Conservation (phyloP, 2,113 vertebrate species). For the Grammomys dolichurus region DNA sequence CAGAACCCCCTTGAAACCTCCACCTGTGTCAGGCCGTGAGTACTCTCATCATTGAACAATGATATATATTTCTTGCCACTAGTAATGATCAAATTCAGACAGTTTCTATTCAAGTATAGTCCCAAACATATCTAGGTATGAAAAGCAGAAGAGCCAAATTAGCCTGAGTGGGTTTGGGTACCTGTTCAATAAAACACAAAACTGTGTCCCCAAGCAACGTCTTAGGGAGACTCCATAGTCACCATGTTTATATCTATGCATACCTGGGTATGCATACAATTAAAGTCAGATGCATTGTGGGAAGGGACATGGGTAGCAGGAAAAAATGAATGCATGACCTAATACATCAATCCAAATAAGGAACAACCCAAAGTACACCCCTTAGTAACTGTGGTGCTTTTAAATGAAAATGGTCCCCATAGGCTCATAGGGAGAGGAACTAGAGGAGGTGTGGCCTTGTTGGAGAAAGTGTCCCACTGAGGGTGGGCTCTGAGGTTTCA, state of each 20-base stretch:
- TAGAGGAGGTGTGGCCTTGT: neutral
- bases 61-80: neutral
- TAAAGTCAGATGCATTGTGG: neutral
- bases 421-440: neutral
- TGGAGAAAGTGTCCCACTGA: neutral
- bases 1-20: neutral
- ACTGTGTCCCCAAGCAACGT: neutral
- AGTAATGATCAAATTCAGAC: neutral
- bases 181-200: neutral
- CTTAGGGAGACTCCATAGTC: neutral
- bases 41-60: neutral
- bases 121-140: neutral
- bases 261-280: neutral
- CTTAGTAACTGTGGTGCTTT: neutral
- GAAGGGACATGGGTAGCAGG: neutral
- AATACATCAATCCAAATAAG: neutral
- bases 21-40: neutral
- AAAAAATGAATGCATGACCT: neutral
- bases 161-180: neutral
- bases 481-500: neutral
- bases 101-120: neutral
- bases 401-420: neutral
- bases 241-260: neutral
- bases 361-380: neutral
- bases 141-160: neutral